Percentiles rank a stretch among this genome's conserved stretches.
These are phyloP conservation scores for Stomatorhinus ivindoensis DNA, from an alignment of 2,113 vertebrate genomes.

Conservation along the genomic window DNA sequence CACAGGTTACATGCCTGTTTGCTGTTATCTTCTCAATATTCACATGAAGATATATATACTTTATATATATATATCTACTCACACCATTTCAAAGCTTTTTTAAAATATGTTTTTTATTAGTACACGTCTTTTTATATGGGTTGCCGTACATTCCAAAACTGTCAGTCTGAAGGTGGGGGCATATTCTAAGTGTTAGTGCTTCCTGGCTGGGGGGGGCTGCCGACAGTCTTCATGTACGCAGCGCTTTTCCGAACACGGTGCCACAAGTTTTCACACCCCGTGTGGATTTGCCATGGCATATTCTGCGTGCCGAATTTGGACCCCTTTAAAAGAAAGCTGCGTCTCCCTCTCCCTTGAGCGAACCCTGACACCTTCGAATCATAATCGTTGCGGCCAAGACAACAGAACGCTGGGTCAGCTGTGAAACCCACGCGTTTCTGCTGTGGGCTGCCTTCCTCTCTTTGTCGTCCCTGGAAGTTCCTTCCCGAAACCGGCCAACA, in stretches of 20 bases:
- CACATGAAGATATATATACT: background rate
- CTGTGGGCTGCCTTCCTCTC: background rate
- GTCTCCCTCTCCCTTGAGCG: background rate
- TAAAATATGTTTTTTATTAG: background rate
- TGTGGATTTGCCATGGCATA: background rate
- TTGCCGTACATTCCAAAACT: background rate
- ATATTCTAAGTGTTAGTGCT: background rate
- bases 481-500: conserved; percentile 18
- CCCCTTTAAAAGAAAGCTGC: background rate
- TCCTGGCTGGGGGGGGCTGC: background rate
- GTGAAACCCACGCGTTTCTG: background rate
- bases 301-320: background rate
- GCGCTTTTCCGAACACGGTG: background rate
- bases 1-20: background rate
- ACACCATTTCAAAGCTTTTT: background rate
- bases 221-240: background rate
- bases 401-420: background rate
- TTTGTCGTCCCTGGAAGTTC: background rate
- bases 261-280: background rate
- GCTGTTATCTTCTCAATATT: background rate
- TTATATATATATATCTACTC: background rate
- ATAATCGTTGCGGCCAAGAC: background rate
- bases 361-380: background rate
- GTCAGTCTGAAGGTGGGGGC: background rate
- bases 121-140: background rate